These are phyloP conservation scores for Aurelia aurita DNA, from an alignment of 30 jellyfish, hydroid and myxozoan genomes.

Conservation along the genomic window DNA sequence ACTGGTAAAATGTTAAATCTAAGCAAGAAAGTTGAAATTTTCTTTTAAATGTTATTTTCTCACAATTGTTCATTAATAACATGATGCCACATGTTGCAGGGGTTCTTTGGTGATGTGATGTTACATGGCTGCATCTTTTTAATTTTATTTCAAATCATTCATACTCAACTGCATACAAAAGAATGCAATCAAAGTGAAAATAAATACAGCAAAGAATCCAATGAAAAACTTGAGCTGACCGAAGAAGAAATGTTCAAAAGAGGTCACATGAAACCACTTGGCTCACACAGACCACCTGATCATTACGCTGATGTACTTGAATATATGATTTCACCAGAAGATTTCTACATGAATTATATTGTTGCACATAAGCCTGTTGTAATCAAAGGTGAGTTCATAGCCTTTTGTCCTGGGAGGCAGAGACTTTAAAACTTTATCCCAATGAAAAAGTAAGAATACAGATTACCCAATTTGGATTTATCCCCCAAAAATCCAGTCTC, in stretches of 20 bases:
- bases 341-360: constrained; percentile 85
- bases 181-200: constrained; percentile 31
- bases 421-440: no score
- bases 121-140: background rate
- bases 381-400: constrained; percentile 55
- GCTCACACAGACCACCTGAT: constrained; percentile 88
- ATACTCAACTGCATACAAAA: background rate
- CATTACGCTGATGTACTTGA: constrained; percentile 62
- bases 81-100: no score
- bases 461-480: no score
- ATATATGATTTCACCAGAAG: constrained; percentile 90
- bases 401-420: no score
- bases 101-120: no score
- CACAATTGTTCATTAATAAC: no score
- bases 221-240: constrained; percentile 21
- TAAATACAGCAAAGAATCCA: constrained; percentile 46
- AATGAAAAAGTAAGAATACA: no score
- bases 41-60: no score
- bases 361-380: constrained; percentile 85
- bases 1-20: no score
- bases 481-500: no score
- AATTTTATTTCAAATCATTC: constrained; percentile 9
- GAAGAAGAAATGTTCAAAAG: constrained; percentile 71
- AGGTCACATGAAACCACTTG: constrained; percentile 88
- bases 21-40: no score